phyloP scores from a whole-genome alignment of 1,140 invertebrate species.

The Drosophila sulfurigaster region DNA sequence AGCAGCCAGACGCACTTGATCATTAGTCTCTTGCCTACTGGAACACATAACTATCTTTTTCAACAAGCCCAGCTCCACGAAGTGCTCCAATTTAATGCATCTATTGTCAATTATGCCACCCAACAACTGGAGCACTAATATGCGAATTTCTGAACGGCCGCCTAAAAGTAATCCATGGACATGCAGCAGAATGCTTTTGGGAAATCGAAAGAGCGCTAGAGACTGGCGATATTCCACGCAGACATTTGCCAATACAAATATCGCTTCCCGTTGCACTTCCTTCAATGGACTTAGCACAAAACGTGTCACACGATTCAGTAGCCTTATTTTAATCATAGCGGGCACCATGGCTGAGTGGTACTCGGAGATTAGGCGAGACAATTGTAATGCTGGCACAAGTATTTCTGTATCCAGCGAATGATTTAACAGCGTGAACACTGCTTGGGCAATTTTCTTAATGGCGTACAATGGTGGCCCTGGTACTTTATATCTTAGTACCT shows the following conservation, averaged over 20 bases:
- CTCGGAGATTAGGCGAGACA: conserved; percentile 45
- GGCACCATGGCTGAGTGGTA: conserved; percentile 42
- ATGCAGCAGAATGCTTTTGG: conserved; percentile 27
- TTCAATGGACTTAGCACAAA: conserved; percentile 40
- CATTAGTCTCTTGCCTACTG: conserved; percentile 17
- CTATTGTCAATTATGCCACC: conserved; percentile 46
- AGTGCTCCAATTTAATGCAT: conserved; percentile 29
- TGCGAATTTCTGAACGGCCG: conserved; percentile 12
- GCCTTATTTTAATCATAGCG: conserved; percentile 18
- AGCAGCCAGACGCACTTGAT: conserved; percentile 18
- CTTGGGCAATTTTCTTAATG: conserved; percentile 21
- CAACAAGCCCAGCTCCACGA: conserved; percentile 30
- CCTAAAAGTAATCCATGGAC: conserved; percentile 36
- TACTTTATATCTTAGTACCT: conserved; percentile 41
- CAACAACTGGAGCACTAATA: conserved; percentile 31
- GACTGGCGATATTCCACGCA: conserved; percentile 27
- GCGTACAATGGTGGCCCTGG: conserved; percentile 21
- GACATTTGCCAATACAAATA: conserved; percentile 41
- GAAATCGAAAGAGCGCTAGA: conserved; percentile 10
- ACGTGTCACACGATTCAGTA: conserved; percentile 6
- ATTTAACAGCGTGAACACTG: conserved; percentile 3
- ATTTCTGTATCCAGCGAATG: conserved; percentile 30
- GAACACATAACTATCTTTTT: conserved; percentile 39
- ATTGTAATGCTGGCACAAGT: conserved; percentile 29
- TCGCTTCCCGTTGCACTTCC: conserved; percentile 45